Percentiles rank a stretch among this genome's conserved stretches.
These are phyloP conservation scores for Nomada ferruginata DNA, from an alignment of 2,888 invertebrate genomes.

Conservation along the genomic window DNA sequence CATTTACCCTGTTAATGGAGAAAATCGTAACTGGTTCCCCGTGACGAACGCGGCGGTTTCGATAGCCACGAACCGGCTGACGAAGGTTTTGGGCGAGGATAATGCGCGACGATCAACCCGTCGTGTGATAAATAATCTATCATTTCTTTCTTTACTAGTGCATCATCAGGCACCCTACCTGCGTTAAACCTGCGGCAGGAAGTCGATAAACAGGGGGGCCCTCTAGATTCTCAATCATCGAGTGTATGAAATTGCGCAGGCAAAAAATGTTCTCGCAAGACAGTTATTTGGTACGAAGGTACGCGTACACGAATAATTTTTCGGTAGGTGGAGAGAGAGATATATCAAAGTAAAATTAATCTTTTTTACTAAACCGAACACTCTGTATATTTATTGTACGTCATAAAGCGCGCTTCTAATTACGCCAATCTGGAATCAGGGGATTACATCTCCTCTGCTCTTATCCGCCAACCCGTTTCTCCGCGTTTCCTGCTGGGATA, in stretches of 20 bases:
- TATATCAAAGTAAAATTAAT: too few species aligned
- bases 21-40: conserved; percentile 28
- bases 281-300: too few species aligned
- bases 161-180: too few species aligned
- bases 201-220: too few species aligned
- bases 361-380: too few species aligned
- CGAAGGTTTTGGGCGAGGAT: background rate
- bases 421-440: background rate
- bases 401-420: background rate
- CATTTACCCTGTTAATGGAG: background rate
- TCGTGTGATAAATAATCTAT: background rate
- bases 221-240: too few species aligned
- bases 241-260: too few species aligned
- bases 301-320: too few species aligned
- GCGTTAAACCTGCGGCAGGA: too few species aligned
- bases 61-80: conserved; percentile 21
- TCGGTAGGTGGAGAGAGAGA: too few species aligned
- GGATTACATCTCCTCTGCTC: conserved; percentile 13
- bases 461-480: conserved; percentile 7
- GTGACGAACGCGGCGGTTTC: conserved; percentile 3
- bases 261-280: too few species aligned
- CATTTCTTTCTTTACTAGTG: too few species aligned
- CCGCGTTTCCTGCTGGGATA: conserved; percentile 39
- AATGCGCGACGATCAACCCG: conserved; percentile 23
- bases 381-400: background rate